A percentile compares a stretch with the other conserved stretches of the same genome.
These are phyloP conservation scores for Stigmatopora nigra DNA, from an alignment of 2,113 vertebrate species.

Conservation along the genomic window DNA sequence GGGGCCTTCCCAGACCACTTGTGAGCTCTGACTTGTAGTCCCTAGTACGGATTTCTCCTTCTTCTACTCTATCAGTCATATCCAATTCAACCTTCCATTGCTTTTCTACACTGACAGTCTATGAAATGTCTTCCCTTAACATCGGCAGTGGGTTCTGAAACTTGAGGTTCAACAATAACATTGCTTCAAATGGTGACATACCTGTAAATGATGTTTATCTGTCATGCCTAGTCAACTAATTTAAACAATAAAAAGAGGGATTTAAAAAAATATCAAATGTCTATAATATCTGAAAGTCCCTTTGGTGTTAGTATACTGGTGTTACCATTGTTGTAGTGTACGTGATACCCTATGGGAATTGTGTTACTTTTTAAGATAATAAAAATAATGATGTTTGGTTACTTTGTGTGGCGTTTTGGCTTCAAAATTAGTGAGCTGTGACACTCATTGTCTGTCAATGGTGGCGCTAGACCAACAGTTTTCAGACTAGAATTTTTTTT, in stretches of 20 bases:
- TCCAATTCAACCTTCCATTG: slow-evolving; percentile 20
- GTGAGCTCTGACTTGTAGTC: neutral
- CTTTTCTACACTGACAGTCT: slow-evolving; percentile 76
- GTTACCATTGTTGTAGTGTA: slow-evolving; percentile 96
- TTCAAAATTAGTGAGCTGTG: no score
- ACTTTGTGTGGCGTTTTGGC: slow-evolving; percentile 40
- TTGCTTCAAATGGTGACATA: slow-evolving; percentile 94
- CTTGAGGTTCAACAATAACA: slow-evolving; percentile 89
- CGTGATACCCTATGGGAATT: slow-evolving; percentile 93
- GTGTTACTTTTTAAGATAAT: slow-evolving; percentile 99
- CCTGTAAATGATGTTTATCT: slow-evolving; percentile 97
- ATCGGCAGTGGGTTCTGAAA: slow-evolving; percentile 88
- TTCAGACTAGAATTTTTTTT: no score
- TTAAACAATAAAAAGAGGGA: slow-evolving; percentile 82
- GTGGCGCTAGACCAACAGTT: no score
- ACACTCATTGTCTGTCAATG: no score
- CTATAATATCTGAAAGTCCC: slow-evolving; percentile 98
- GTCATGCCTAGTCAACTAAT: slow-evolving; percentile 95
- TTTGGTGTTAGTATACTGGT: slow-evolving; percentile 85
- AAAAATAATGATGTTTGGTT: slow-evolving; percentile 94
- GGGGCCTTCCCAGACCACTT: neutral
- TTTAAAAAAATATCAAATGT: slow-evolving; percentile 77
- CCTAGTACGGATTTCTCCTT: neutral
- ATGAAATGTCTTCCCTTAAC: slow-evolving; percentile 98
- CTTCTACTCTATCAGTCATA: slow-evolving; percentile 5